Base-by-base conservation (phyloP, 2,888 invertebrate species). In the Byasa hedistus region DNA sequence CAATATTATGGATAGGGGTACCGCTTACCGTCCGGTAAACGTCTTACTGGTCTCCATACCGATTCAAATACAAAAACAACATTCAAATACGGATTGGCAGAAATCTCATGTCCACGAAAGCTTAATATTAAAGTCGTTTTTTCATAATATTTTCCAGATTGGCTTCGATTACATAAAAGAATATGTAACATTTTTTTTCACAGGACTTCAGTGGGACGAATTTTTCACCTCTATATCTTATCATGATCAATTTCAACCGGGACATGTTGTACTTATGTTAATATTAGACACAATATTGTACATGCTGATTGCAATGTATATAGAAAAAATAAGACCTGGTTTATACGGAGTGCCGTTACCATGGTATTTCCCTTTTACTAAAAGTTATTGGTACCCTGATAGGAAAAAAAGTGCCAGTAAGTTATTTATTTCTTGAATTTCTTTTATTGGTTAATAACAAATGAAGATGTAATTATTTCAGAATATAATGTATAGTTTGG, bases 261-360 rank as follows among this genome's bases (percentile, higher is more conserved):
- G 95, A 1, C 92, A 94, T 72, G 92, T 96, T 44, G 92, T 96
- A 57, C 76, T 96, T 0, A 94, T 97, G 92, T 86, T 98, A 76
- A 79, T 96, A 61, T 73, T 96, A 0, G 96, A 96, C 76, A 84
- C 93, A 0, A 71, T 95, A 36, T 69, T 97, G 0, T 97, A 97
- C 80, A 92, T 96, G 79, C 65, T 95, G 8, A 87, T 98, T 27
- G 95, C 98, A 0, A 92, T 98, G 84, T 98, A 98, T 78, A 91
- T 98, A 36, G 98, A 98, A 84, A 96, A 96, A 70, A 94, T 98
- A 60, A 93, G 95, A 69, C 98, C 98, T 0, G 98, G 98, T 3
- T 93, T 95, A 66, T 97, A 94, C 80, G 98, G 98, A 2, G 95
- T 98, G 0, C 95, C 96, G 0, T 92, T 95, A 68, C 95, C 95